Percentiles rank a stretch among this genome's conserved stretches.
phyloP scores from a whole-genome alignment of 2,797 vertebrate species.

The Danio kyathit region DNA sequence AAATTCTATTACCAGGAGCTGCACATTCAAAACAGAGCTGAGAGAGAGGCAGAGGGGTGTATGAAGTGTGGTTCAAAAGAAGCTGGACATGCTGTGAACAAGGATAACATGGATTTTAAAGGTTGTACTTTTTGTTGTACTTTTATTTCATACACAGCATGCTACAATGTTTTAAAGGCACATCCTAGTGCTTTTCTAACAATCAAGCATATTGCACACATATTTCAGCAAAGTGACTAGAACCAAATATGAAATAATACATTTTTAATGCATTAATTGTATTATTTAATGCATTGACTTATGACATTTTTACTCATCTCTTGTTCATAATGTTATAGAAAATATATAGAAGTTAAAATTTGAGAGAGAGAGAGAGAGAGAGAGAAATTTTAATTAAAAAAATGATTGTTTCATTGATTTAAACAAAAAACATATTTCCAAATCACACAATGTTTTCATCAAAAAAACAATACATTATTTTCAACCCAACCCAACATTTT shows the following conservation, averaged over 20 bases:
- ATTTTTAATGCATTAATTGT: neutral
- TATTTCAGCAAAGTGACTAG: neutral
- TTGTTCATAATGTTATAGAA: no score
- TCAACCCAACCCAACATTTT: no score
- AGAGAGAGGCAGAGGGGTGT: neutral
- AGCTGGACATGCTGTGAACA: neutral
- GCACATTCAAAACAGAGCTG: neutral
- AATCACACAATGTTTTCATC: no score
- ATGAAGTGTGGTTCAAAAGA: constrained; percentile 21
- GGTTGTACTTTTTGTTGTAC: neutral
- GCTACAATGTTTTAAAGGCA: neutral
- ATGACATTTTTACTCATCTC: no score
- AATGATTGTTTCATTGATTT: no score
- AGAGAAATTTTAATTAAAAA: no score
- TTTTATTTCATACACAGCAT: neutral
- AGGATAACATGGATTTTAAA: neutral
- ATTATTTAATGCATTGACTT: neutral
- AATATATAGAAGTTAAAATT: no score
- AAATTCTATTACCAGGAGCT: constrained; percentile 20
- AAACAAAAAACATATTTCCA: no score
- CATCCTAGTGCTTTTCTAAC: neutral
- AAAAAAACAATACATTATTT: no score
- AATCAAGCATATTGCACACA: neutral
- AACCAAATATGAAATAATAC: neutral
- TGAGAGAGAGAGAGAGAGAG: no score